Evolutionary conservation across 2,797 vertebrate species (phyloP), one percentile per base, ranked within the genome.

Genomic region (Sebastes aleutianus): DNA sequence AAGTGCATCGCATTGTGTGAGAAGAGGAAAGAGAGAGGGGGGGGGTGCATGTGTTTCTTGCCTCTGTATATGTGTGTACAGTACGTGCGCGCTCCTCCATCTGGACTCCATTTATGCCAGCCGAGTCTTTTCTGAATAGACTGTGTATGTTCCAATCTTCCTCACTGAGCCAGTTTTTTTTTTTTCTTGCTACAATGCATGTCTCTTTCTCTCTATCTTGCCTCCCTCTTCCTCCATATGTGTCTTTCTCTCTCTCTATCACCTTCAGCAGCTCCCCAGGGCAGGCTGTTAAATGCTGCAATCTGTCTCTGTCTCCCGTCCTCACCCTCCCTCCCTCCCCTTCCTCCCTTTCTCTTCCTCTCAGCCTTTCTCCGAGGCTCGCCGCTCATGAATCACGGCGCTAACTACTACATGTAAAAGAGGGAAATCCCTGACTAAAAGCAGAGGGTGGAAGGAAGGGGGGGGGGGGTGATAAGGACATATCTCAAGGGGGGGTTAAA

Each of bases 251-350:
- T 88, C 86, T 85, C 89, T 89, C 84, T 90, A 85, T 93, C 91
- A 93, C 93, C 92, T 93, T 88, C 94, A 91, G 93, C 87, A 86
- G 90, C 89, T 94, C 94, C 94, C 95, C 89, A 87, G 91, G 93
- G 94, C 91, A 88, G 79, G 53, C 92, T 90, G 91, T 94, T 95
- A 95, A 96, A 95, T 94, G 94, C 94, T 91, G 95, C 95, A 95
- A 95, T 95, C 95, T 95, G 94, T 94, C 93, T 94, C 91, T 93
- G 92, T 94, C 94, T 88, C 80, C 79, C 85, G 58, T 78, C 81
- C 86, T 85, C 43, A 71, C 78, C 77, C 74, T 39, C 59, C 76
- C 74, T 65, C 47, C 68, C 54, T 32, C 14, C 65, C 62, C 70
- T 63, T 71, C 36, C 74, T 20, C 16, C 16, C 61, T 50, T 50